Base-by-base conservation (phyloP, 2,888 invertebrate genomes). In the Synanthedon vespiformis region DNA sequence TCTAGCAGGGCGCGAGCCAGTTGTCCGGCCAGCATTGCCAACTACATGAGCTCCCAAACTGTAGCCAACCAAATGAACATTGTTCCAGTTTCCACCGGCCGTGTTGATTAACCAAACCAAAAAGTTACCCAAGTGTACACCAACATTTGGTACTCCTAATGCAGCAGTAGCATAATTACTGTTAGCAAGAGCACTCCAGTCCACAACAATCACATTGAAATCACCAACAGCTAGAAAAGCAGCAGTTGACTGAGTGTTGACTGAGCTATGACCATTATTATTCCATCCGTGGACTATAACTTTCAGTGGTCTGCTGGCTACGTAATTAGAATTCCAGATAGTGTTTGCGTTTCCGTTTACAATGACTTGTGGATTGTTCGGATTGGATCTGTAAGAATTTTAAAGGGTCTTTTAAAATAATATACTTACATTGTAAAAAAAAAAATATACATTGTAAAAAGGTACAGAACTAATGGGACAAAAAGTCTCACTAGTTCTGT, bases 41-140 rank as follows among this genome's bases (percentile, higher is more conserved):
- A 79, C 79, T 6, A 81, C 62, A 54, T 84, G 84, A 56, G 82
- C 84, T 4, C 85, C 85, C 57, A 84, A 71, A 61, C 85, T 84
- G 70, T 74, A 76, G 22, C 85, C 85, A 27, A 83, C 67, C 27
- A 85, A 59, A 56, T 86, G 85, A 2, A 84, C 64, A 34, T 74
- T 73, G 56, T 74, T 71, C 74, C 76, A 79, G 59, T 75, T 72
- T 6, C 77, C 77, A 16, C 82, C 83, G 4, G 64, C 68, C 0
- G 59, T 75, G 51, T 65, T 68, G 53, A 76, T 64, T 16, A 84
- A 70, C 76, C 77, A 80, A 13, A 63, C 58, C 3, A 85, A 51
- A 61, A 81, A 81, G 57, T 74, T 68, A 4, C 76, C 82, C 1
- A 83, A 63, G 50, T 64, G 65, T 48, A 68, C 62, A 1, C 81